phyloP scores from a whole-genome alignment of 2,113 vertebrate genomes.

The Ctenodactylus gundi region DNA sequence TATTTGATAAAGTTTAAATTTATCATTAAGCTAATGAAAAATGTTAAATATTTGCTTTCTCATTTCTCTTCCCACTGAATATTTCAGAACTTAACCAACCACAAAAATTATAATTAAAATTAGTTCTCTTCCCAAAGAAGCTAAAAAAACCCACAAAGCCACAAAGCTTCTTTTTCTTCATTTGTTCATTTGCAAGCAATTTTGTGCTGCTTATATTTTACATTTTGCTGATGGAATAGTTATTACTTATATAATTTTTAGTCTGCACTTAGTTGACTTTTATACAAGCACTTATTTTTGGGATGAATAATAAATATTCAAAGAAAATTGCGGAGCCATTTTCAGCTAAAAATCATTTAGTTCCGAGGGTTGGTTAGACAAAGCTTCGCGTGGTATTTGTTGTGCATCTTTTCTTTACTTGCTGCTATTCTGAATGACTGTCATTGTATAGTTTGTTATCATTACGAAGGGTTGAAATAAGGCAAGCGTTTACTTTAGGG shows the following conservation, averaged over 20 bases:
- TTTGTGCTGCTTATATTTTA: background rate
- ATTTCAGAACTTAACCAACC: conserved; percentile 3
- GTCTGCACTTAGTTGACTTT: conserved; percentile 39
- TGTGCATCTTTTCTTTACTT: conserved; percentile 68
- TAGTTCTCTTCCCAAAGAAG: background rate
- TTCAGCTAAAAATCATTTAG: background rate
- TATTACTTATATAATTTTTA: background rate
- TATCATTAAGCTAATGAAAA: background rate
- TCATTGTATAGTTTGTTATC: conserved; percentile 66
- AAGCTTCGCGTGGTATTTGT: conserved; percentile 52
- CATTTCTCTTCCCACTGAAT: background rate
- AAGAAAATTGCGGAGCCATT: conserved; percentile 41
- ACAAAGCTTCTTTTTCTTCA: background rate
- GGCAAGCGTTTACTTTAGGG: conserved; percentile 60
- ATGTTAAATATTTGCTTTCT: background rate
- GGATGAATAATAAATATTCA: conserved; percentile 57
- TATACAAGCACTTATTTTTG: conserved; percentile 35
- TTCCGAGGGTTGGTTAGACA: conserved; percentile 57
- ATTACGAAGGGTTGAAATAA: conserved; percentile 66
- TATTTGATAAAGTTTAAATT: background rate
- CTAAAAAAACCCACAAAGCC: background rate
- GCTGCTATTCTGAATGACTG: conserved; percentile 64
- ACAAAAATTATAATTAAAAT: background rate
- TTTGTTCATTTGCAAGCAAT: background rate
- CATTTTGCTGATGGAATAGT: background rate